Evolutionary conservation across 2,797 vertebrate genomes (phyloP), one percentile per base, ranked within the genome.

Genomic region (Scarus forsteni): DNA sequence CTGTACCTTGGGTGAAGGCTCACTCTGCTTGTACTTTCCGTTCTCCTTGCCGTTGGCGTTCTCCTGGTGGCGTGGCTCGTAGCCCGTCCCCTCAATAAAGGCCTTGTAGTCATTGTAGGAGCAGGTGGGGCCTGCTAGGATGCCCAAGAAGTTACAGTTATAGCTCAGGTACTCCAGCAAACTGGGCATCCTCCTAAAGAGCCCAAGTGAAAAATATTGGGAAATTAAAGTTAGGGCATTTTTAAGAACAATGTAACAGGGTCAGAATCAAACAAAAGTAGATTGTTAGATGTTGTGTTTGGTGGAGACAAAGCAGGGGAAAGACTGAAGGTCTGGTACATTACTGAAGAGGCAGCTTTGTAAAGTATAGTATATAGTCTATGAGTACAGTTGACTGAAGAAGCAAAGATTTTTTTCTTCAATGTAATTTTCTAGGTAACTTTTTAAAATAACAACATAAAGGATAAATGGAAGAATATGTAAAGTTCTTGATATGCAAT

Each of bases 131-230:
- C 98, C 98, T 0, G 97, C 97, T 92, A 99, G 93, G 93, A 99
- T 98, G 73, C 97, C 97, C 97, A 99, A 96, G 95, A 99, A 99
- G 96, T 99, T 99, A 90, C 97, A 99, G 92, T 95, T 99, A 93
- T 99, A 99, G 92, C 98, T 99, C 81, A 99, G 88, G 91, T 98
- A 98, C 91, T 99, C 98, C 91, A 99, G 92, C 61, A 98, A 93
- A 89, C 96, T 99, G 75, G 97, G 97, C 97, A 98, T 97, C 88
- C 95, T 95, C 89, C 98, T 99, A 91, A 0, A 75, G 34, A 5
- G 18, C 66, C 35, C 15, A 38, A n/a, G 4, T 60, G n/a, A 50
- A n/a, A 19, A 5, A 42, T 44, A 1, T 55, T n/a, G 3, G 12
- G 1, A 3, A 16, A 19, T 11, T 7, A 6, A 38, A 2, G 5